Evolutionary conservation across 2,797 vertebrate species (phyloP).

Genomic region (Rachycentron canadum): DNA sequence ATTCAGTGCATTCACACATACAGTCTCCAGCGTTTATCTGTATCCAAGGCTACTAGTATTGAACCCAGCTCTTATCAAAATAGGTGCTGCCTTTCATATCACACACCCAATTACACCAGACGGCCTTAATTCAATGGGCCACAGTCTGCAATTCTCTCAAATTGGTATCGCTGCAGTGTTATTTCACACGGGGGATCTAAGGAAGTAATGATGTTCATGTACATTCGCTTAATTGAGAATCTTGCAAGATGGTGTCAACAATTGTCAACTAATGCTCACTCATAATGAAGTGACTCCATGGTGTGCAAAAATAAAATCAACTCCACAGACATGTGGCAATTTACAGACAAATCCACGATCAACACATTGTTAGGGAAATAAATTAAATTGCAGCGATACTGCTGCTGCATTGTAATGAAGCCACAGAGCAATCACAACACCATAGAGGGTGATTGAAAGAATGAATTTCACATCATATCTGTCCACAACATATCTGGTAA

Average conservation of each 20-base stretch:
- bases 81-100: conserved; percentile 58
- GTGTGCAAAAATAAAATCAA: conserved; percentile 63
- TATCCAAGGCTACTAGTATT: conserved; percentile 66
- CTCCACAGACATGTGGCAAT: conserved; percentile 63
- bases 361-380: conserved; percentile 69
- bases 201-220: conserved; percentile 67
- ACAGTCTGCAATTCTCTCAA: conserved; percentile 52
- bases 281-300: conserved; percentile 65
- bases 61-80: conserved; percentile 66
- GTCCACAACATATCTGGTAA: conserved; percentile 47
- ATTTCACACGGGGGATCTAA: conserved; percentile 56
- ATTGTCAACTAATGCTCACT: conserved; percentile 60
- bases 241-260: conserved; percentile 66
- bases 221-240: conserved; percentile 71
- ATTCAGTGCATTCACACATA: conserved; percentile 64
- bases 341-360: conserved; percentile 67
- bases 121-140: conserved; percentile 71
- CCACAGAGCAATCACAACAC: conserved; percentile 42
- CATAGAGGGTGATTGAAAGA: conserved; percentile 42
- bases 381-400: conserved; percentile 66
- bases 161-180: conserved; percentile 48
- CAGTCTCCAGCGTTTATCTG: conserved; percentile 58
- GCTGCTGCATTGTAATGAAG: conserved; percentile 67
- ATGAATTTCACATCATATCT: conserved; percentile 41
- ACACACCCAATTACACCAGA: conserved; percentile 73